A percentile compares a stretch with the other conserved stretches of the same genome.
These are phyloP conservation scores for Hirtodrosophila alboralis DNA, from an alignment of 2,888 invertebrate species.

Conservation along the genomic window DNA sequence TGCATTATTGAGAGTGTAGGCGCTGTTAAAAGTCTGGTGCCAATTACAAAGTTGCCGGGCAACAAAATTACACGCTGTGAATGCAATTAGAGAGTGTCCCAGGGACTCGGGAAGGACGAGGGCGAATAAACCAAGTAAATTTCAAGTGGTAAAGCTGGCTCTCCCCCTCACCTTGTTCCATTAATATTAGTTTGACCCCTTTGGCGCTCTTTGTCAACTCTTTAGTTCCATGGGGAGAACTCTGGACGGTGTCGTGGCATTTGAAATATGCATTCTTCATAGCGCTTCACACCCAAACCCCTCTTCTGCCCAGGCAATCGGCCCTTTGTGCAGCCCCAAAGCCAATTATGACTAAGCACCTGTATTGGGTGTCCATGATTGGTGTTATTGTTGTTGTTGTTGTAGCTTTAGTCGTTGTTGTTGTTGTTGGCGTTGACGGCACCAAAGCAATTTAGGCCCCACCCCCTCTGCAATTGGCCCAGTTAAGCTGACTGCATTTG, in stretches of 20 bases:
- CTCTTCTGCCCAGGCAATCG: no score
- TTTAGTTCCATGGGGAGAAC: slow-evolving; percentile 16
- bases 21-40: slow-evolving; percentile 35
- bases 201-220: slow-evolving; percentile 34
- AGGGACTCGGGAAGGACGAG: no score
- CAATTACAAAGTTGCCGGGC: slow-evolving; percentile 39
- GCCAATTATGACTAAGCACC: slow-evolving; percentile 57
- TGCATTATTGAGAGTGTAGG: slow-evolving; percentile 25
- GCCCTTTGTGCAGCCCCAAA: slow-evolving; percentile 18
- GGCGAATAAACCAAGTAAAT: slow-evolving; percentile 8
- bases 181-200: no score
- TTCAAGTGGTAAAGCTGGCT: no score
- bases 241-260: slow-evolving; percentile 30
- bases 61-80: slow-evolving; percentile 45
- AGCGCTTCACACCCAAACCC: not conserved
- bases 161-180: no score
- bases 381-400: not conserved
- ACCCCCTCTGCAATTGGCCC: slow-evolving; percentile 20
- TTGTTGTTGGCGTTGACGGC: not conserved
- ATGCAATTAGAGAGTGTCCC: slow-evolving; percentile 59
- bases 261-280: slow-evolving; percentile 45
- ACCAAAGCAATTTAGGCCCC: slow-evolving; percentile 35
- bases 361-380: slow-evolving; percentile 11
- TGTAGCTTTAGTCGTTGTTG: no score
- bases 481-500: slow-evolving; percentile 20